Evolutionary conservation across 2,113 vertebrate species (phyloP), one percentile per base, ranked within the genome.

Genomic region (Nesoenas mayeri): DNA sequence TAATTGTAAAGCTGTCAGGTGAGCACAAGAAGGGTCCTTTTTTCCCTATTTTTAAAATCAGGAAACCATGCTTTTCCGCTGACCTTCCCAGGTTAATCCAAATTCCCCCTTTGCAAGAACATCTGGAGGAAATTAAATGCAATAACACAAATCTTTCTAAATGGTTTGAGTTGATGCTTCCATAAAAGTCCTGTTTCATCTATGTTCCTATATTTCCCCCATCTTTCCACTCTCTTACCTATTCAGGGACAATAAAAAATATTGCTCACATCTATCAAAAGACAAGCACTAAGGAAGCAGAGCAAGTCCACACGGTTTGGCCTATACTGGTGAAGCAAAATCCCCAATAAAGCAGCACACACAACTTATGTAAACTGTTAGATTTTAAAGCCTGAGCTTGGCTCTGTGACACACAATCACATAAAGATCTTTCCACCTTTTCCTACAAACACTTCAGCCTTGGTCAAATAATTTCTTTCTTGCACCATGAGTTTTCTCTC

Each of bases 41-140:
- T 26, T 9, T 2, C 15, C 26, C 14, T 64, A 1, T 40, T 58
- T 88, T 80, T 29, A 83, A 88, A 80, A 88, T 36, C 72, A 86
- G 51, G 60, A 93, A 79, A 78, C 16, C 3, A 21, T 62, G 26
- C 2, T 81, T 90, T 92, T 78, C 42, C 4, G 1, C 11, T 93
- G 85, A 93, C 88, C 88, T 86, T 86, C 36, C 24, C 17, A 89
- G 32, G 44, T 86, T 93, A 88, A 94, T 95, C 85, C 67, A 83
- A 81, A 93, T 78, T 64, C 17, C 12, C 21, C 13, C 31, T 88
- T 75, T 69, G 65, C 53, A 86, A 91, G 64, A 95, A 92, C 88
- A 92, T 92, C 88, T 96, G 92, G 85, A 92, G 72, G 34, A 94
- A 93, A 96, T 92, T 90, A 93, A 90, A 86, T 38, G 34, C 56